Conservation (phyloP, 2,113 vertebrate genomes). For the Falco punctatus region DNA sequence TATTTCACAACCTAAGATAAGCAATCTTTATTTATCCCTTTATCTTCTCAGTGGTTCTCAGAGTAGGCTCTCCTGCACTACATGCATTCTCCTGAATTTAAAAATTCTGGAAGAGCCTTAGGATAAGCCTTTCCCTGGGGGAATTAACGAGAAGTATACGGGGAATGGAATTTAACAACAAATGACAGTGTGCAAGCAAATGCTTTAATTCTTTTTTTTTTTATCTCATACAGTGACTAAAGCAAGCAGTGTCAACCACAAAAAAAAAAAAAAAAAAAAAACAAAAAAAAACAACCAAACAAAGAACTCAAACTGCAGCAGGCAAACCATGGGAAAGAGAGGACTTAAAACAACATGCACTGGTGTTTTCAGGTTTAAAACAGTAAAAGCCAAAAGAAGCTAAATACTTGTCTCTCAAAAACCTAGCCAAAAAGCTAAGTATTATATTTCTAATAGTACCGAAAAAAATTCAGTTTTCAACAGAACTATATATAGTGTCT, state of each 20-base stretch:
- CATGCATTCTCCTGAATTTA: background rate
- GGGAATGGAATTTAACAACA: background rate
- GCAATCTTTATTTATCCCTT: background rate
- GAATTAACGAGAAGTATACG: background rate
- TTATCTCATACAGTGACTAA: background rate
- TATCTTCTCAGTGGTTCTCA: background rate
- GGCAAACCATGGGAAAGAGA: background rate
- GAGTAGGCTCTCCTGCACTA: background rate
- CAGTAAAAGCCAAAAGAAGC: background rate
- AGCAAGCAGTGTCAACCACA: fast-evolving
- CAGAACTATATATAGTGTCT: background rate
- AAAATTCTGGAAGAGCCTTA: background rate
- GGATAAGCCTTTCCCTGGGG: background rate
- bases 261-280: background rate
- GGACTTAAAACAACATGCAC: background rate
- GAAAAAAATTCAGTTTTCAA: background rate
- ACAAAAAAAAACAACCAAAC: too few relatives aligned
- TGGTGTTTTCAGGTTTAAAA: background rate
- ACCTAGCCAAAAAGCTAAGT: background rate
- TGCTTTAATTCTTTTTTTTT: background rate
- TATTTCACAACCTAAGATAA: background rate
- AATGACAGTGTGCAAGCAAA: background rate
- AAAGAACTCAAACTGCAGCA: background rate
- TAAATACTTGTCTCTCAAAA: background rate
- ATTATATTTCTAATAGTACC: background rate